Evolutionary conservation across 2,888 invertebrate species (phyloP), one percentile per base, ranked within the genome.

Genomic region (Abscondita cerata): DNA sequence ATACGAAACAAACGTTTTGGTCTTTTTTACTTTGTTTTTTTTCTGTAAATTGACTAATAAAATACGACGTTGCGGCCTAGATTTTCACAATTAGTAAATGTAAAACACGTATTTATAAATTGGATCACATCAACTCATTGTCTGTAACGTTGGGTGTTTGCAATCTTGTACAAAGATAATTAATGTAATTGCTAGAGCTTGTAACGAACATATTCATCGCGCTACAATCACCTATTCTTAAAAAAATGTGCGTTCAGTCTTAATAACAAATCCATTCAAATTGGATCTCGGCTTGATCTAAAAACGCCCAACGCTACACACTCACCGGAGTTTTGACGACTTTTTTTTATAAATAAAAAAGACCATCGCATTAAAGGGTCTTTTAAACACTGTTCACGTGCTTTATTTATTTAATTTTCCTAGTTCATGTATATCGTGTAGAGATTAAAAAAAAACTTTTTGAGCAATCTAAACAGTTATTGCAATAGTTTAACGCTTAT

Each of bases 381-480:
- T 18, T 41, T 20, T 8, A 33, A 34, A 52, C 52, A 18, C 19
- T 12, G 20, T 44, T 11, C 48, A 31, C 36, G 46, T 44, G 25
- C 47, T 8, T 46, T 38, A 48, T 50, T 44, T 15, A 52, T 52
- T 53, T 52, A 61, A 40, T 51, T 61, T n/a, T 56, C 56, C 55
- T 55, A 57, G 48, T 57, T 48, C 48, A 52, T 52, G 55, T 52
- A 53, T 46, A 52, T 62, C 62, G 57, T 57, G 20, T 57, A 46
- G 57, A 62, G 62, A 57, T 56, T 51, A 50, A 62, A 62, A 61
- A 25, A 52, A 63, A 59, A 57, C 53, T 58, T 25, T 25, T 69
- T 70, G 70, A 70, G 70, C 70, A 70, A 68, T 68, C 68, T 65
- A 65, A 64, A 65, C 60, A 56, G 63, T 67, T 62, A 65, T 65